These are phyloP conservation scores for Crotalus viridis DNA, from an alignment of 2,113 vertebrate species.

Conservation along the genomic window DNA sequence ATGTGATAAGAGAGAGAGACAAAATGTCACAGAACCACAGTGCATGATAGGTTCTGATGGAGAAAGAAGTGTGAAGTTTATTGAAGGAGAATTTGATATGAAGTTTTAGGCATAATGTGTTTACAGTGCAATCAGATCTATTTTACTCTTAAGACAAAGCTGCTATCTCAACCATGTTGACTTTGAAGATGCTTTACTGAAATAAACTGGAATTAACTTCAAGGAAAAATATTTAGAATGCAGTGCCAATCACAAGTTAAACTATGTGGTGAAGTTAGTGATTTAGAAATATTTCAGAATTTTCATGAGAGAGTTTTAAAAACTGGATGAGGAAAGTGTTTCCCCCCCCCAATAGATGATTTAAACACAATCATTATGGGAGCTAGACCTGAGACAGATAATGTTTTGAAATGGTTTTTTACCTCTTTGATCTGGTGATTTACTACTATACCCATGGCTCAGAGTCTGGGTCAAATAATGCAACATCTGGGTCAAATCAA, in stretches of 20 bases:
- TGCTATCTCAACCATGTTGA: not conserved
- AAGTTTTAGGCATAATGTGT: not conserved
- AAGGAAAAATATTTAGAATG: not conserved
- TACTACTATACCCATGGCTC: not conserved
- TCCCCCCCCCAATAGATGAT: not conserved
- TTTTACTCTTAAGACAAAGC: not conserved
- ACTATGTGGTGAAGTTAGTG: not conserved
- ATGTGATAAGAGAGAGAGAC: not conserved
- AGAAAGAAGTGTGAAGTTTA: not conserved
- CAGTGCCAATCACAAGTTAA: not conserved
- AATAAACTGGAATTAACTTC: conserved; percentile 1
- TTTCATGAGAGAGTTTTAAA: conserved; percentile 9
- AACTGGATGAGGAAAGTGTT: not conserved
- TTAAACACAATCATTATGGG: conserved; percentile 14
- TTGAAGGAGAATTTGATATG: not conserved
- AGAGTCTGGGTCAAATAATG: conserved; percentile 26
- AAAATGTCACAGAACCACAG: not conserved
- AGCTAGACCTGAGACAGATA: not conserved
- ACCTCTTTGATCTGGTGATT: conserved; percentile 16
- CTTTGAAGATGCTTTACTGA: not conserved
- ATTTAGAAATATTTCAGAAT: not conserved
- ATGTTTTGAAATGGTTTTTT: conserved; percentile 21
- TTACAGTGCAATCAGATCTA: not conserved
- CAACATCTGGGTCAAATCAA: conserved; percentile 31
- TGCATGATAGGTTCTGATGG: not conserved